Base-by-base conservation (phyloP, 2,797 vertebrate genomes). In the Parambassis ranga region DNA sequence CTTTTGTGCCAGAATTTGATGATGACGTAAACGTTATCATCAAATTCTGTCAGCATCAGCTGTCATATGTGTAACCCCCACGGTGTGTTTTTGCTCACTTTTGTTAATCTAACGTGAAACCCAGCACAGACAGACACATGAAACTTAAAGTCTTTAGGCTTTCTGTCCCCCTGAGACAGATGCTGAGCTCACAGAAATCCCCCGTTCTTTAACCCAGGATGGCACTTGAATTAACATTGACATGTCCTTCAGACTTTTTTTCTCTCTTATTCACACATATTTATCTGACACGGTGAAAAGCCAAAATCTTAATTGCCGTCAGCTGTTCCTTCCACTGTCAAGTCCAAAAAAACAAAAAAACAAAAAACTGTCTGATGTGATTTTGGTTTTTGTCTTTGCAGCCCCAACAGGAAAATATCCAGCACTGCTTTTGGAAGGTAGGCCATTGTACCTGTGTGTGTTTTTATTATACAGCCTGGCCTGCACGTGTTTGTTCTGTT, bases 381-480 rank as follows among this genome's bases (percentile, higher is more conserved):
- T 16, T 30, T 56, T 83, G 20, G 20, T 71, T 27, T 67, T 71
- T 84, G 19, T 56, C 37, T 65, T 10, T 88, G 15, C 52, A 99
- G 97, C 89, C 96, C 96, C 44, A 98, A 94, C 90, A 91, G 95
- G 66, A 99, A 98, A 89, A 98, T 98, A 79, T 93, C 96, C 72
- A 98, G 95, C 87, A 99, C 95, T 1, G 96, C 96, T 26, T 98
- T 98, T 81, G 97, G 97, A 89, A 95, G 96, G 97, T 99, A 93
- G 88, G 94, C 22, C 22, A 18, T 35, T 38, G n/a, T 41, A 15
- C 23, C 15, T 70, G n/a, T 27, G 0, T 44, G 7, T 61, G 8
- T 44, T 31, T 58, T 38, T 47, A 16, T 44, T 55, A 14, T 28
- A 69, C 46, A 65, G 9, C n/a, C 24, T 9, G 3, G 33, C 13